A percentile compares a stretch with the other conserved stretches of the same genome.
Conservation (phyloP, 23 tunicate genomes). For the Halocynthia aurantium region DNA sequence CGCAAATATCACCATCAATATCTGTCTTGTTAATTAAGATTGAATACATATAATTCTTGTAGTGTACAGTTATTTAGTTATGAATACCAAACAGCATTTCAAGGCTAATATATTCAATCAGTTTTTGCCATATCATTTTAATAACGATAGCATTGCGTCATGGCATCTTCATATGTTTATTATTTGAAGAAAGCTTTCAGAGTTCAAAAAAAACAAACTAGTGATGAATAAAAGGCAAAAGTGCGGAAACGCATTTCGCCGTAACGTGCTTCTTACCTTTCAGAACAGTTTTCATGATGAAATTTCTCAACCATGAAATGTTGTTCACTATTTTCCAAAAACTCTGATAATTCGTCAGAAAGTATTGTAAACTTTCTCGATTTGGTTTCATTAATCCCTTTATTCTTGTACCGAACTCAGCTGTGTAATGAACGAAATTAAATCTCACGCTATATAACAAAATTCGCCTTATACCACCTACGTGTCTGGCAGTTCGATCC, state of each 20-base stretch:
- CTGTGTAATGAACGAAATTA: background rate
- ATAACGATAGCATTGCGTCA: too few relatives aligned
- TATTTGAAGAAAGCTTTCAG: too few relatives aligned
- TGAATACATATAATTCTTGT: too few relatives aligned
- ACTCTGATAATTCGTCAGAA: constrained; percentile 20
- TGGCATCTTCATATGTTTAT: too few relatives aligned
- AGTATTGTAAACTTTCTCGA: constrained; percentile 1
- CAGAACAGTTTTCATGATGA: constrained; percentile 30
- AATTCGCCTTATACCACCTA: constrained; percentile 13
- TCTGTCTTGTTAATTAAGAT: too few relatives aligned
- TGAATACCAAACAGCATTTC: background rate
- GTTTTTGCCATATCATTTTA: background rate
- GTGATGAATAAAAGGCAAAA: too few relatives aligned
- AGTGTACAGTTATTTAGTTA: background rate
- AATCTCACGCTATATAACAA: background rate
- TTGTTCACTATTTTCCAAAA: constrained; percentile 59
- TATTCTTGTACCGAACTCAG: constrained; percentile 30
- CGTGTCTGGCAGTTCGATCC: constrained; percentile 42
- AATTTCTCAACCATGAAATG: constrained; percentile 26
- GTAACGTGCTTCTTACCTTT: constrained; percentile 20
- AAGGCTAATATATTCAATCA: background rate
- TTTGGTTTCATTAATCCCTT: constrained; percentile 28
- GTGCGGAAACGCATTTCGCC: too few relatives aligned
- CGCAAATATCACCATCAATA: too few relatives aligned
- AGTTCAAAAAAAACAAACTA: too few relatives aligned